Base-by-base conservation (phyloP, 2,888 invertebrate species). In the Lycophotia porphyrea region DNA sequence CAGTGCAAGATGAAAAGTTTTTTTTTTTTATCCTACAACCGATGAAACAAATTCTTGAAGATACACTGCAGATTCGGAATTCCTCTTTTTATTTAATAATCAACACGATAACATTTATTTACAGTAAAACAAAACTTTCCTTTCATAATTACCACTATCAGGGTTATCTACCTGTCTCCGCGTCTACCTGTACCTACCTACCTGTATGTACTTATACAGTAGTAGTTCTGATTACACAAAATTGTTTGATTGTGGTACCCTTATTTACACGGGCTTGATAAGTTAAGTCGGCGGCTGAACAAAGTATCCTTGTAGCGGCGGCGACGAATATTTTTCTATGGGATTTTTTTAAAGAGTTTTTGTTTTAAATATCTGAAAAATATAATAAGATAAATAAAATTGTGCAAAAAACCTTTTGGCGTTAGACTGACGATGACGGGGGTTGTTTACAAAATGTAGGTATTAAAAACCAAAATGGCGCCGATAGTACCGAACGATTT, bases 281-380 rank as follows among this genome's bases (percentile, higher is more conserved):
- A 88, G 78, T 77, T 71, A 82, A 80, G 78, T 76, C 82, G 61
- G 27, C 55, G 55, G 68, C 21, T 42, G 73, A 11, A 66, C 66
- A 90, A 87, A 27, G 83, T 91, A 77, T 89, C 87, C 88, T 94
- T 93, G 92, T 82, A 78, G 63, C 72, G 65, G 69, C 82, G 80
- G 52, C 76, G 21, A 58, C 44, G 24, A 21, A 24, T 34, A 5
- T 58, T 49, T 78, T 61, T 74, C 60, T 0, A 5, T 7, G n/a
- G 52, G 0, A 44, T 44, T 31, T 58, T 9, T 9, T 49, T 24
- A 9, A 5, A 8, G 0, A 24, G 44, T 0, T n/a, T 49, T 1
- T 11, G 11, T n/a, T n/a, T n/a, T n/a, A n/a, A n/a, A 52, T 52
- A 5, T n/a, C 52, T n/a, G n/a, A 52, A 52, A 52, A n/a, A 52